Evolutionary conservation across 1,140 invertebrate genomes (phyloP).

Genomic region (Trichonephila clavata): DNA sequence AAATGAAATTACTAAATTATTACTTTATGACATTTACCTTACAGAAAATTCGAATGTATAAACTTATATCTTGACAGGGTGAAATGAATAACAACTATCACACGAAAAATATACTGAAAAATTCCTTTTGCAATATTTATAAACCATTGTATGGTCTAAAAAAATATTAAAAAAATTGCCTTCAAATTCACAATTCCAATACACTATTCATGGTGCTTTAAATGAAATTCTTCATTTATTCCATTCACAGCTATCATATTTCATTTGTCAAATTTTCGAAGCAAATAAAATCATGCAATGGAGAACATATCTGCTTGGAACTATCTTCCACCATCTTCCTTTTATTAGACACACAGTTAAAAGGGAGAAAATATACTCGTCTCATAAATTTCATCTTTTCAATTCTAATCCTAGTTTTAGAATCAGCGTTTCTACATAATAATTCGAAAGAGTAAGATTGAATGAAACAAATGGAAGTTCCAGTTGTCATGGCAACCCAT

Average conservation of each 20-base stretch:
- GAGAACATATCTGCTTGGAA: background rate
- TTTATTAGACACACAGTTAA: constrained; percentile 19
- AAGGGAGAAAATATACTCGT: constrained; percentile 38
- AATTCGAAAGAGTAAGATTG: constrained; percentile 71
- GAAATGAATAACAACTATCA: background rate
- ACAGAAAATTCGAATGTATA: background rate
- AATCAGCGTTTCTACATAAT: constrained; percentile 57
- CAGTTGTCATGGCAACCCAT: constrained; percentile 49
- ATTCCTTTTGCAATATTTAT: background rate
- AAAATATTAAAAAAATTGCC: background rate
- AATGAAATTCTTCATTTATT: constrained; percentile 3
- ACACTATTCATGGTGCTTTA: background rate
- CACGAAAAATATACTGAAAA: background rate
- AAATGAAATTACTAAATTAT: no score
- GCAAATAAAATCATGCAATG: background rate
- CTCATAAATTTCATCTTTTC: constrained; percentile 65
- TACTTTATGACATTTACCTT: no score
- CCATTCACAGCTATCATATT: background rate
- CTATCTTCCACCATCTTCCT: background rate
- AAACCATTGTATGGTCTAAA: background rate
- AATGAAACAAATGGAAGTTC: constrained; percentile 71
- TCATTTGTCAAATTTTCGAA: background rate
- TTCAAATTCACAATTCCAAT: background rate
- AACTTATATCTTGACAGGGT: background rate
- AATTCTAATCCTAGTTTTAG: constrained; percentile 65